Percentiles rank a stretch among this genome's conserved stretches.
phyloP scores from a whole-genome alignment of 2,888 invertebrate species.

The Punctoribates punctum region DNA sequence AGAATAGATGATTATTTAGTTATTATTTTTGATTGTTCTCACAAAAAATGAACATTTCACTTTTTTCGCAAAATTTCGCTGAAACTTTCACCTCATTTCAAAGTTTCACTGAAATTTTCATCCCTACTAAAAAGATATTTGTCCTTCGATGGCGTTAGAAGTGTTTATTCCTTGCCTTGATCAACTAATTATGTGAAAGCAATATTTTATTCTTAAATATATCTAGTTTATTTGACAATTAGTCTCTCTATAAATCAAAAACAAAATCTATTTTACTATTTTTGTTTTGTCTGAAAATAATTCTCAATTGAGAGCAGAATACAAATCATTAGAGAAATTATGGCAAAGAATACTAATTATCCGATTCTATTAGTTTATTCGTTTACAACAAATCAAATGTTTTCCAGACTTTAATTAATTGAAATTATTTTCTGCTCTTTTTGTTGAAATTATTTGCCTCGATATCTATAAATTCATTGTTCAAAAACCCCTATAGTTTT shows the following conservation, averaged over 20 bases:
- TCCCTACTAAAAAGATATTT: too few relatives aligned
- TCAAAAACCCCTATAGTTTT: background rate
- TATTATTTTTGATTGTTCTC: too few relatives aligned
- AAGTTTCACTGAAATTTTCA: too few relatives aligned
- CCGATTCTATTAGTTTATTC: background rate
- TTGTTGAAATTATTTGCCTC: background rate
- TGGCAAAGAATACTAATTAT: conserved; percentile 26
- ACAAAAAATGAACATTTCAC: too few relatives aligned
- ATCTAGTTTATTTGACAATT: background rate
- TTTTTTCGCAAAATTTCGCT: too few relatives aligned
- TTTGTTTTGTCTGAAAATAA: background rate
- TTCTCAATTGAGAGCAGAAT: background rate
- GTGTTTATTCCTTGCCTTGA: too few relatives aligned
- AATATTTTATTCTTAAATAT: background rate
- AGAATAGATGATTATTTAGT: too few relatives aligned
- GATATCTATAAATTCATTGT: conserved; percentile 16
- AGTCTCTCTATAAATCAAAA: background rate
- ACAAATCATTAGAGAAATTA: background rate
- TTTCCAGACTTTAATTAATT: conserved; percentile 17
- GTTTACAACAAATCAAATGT: background rate
- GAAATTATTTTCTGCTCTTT: background rate
- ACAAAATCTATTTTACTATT: background rate
- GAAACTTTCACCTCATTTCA: too few relatives aligned
- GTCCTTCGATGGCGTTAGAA: too few relatives aligned
- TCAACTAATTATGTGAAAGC: background rate